Evolutionary conservation across 2,113 vertebrate genomes (phyloP), one percentile per base, ranked within the genome.

Genomic region (Pangasianodon hypophthalmus): DNA sequence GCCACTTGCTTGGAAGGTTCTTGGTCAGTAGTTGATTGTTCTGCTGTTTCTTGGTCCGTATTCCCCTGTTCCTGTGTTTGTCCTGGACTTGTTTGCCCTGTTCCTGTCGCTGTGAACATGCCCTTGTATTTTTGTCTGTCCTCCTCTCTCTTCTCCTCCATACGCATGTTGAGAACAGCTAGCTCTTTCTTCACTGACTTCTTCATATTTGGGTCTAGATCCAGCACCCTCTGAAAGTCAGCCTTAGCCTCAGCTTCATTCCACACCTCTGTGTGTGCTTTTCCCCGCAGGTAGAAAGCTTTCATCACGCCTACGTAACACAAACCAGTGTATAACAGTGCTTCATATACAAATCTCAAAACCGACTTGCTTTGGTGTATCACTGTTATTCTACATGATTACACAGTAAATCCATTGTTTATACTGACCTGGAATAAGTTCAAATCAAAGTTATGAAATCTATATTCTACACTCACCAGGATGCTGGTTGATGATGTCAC

Each of bases 181-280:
- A 97, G 92, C 58, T 98, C 96, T 81, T 93, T 96, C 81, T 91
- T 96, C 46, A 98, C 95, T 0, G 93, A 89, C 93, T 97, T 97
- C 86, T 92, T 95, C 97, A 98, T 97, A 84, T 94, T 87, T 0
- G 96, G 96, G 62, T 97, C 95, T 90, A 97, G 94, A 82, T 98
- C 97, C 92, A 97, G 93, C 80, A 97, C 97, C 82, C 95, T 94
- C 91, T 93, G 93, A 92, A 96, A 96, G 94, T 96, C 96, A 0
- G 95, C 95, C 89, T 94, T 96, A 86, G 96, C 96, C 91, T 97
- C 96, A 0, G 93, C 95, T 91, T 97, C 97, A 0, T 97, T 97
- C 97, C 97, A 97, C 90, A 97, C 97, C 91, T 97, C 96, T 0
- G 95, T 89, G 19, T 98, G 96, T 3, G 97, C 97, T 88, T 97